A percentile compares a stretch with the other conserved stretches of the same genome.
phyloP scores from a whole-genome alignment of 2,797 vertebrate species.

The Aplochiton taeniatus region DNA sequence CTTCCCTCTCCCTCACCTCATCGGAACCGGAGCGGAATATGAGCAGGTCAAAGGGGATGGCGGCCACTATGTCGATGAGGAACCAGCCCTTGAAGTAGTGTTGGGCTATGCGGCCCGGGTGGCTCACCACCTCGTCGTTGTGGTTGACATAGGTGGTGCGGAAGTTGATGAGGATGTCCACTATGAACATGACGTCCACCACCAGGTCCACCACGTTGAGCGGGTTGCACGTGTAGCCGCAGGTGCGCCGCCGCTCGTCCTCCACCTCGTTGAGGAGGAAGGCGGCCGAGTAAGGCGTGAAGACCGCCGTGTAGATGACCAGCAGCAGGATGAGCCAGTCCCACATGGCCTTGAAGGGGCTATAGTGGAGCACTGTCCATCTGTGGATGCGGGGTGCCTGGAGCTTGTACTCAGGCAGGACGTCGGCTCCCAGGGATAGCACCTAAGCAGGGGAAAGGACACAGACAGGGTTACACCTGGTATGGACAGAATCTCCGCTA shows the following conservation, averaged over 20 bases:
- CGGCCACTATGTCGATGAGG: conserved; percentile 98
- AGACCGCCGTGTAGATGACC: conserved; percentile 97
- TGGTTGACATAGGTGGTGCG: conserved; percentile 96
- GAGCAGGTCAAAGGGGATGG: conserved; percentile 97
- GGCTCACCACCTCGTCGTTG: conserved; percentile 98
- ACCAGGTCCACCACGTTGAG: conserved; percentile 97
- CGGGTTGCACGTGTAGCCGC: conserved; percentile 94
- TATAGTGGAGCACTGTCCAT: conserved; percentile 98
- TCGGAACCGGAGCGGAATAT: conserved; percentile 94
- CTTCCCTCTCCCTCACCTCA: conserved; percentile 77
- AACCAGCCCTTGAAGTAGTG: conserved; percentile 99
- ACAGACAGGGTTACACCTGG: neutral
- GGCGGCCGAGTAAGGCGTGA: conserved; percentile 96
- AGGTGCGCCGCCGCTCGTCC: conserved; percentile 82
- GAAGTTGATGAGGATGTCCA: conserved; percentile 99
- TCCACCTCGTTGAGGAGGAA: conserved; percentile 95
- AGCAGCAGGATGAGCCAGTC: conserved; percentile 98
- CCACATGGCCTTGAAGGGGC: conserved; percentile 98
- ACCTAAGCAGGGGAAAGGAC: conserved; percentile 72
- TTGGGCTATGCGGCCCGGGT: conserved; percentile 90
- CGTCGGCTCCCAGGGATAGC: conserved; percentile 93
- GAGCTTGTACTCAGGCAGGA: conserved; percentile 96
- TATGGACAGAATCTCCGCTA: no score
- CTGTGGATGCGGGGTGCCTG: conserved; percentile 94
- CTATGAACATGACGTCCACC: conserved; percentile 98